Percentiles rank a stretch among this genome's conserved stretches.
These are phyloP conservation scores for Embidobia sp. DNA, from an alignment of 2,888 invertebrate species.

Conservation along the genomic window DNA sequence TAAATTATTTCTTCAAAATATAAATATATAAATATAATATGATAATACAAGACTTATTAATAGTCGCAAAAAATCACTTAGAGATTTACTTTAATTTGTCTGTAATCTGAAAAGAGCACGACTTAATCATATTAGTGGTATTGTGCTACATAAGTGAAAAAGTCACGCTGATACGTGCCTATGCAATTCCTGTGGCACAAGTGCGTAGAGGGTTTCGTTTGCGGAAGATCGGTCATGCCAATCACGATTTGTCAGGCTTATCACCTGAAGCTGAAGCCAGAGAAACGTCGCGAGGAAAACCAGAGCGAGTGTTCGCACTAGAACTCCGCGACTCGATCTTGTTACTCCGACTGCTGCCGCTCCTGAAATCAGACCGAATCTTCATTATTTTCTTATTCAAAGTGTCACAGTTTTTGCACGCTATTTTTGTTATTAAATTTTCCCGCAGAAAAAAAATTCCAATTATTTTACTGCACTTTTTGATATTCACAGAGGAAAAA, in stretches of 20 bases:
- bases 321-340: conserved; percentile 76
- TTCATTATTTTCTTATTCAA: no score
- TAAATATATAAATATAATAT: no score
- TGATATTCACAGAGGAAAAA: no score
- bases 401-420: no score
- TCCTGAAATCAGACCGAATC: conserved; percentile 58
- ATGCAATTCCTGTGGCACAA: conserved; percentile 91
- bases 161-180: conserved; percentile 83
- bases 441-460: no score
- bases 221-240: conserved; percentile 81
- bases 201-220: conserved; percentile 90
- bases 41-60: no score
- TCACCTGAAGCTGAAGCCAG: conserved; percentile 85
- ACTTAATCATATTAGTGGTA: conserved; percentile 17
- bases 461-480: no score
- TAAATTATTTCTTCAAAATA: no score
- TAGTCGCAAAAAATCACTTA: no score
- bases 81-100: neutral
- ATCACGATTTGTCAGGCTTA: conserved; percentile 82
- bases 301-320: conserved; percentile 81
- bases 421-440: no score
- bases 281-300: conserved; percentile 84
- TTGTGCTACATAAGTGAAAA: conserved; percentile 11
- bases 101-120: conserved; percentile 24
- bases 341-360: conserved; percentile 72